Conservation (phyloP, 2,113 vertebrate species). For the Uropsilus gracilis region DNA sequence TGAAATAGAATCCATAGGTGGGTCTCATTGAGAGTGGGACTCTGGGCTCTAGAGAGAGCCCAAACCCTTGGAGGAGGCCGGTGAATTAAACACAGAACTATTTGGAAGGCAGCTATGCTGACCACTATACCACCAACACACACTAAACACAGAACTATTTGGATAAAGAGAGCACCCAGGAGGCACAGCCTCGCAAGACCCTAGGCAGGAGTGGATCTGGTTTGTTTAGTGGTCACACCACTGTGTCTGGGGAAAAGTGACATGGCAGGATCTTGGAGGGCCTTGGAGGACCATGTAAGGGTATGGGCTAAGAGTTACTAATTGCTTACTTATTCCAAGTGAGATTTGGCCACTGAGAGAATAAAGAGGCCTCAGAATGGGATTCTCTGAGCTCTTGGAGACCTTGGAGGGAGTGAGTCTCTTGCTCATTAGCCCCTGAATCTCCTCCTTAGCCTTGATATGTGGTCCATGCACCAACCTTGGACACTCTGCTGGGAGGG, state of each 20-base stretch:
- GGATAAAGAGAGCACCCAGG: background rate
- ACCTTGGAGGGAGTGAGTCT: background rate
- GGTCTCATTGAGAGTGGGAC: background rate
- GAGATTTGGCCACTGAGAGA: background rate
- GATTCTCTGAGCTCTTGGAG: background rate
- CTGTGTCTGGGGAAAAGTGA: background rate
- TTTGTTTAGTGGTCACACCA: background rate
- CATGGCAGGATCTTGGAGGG: fast-evolving
- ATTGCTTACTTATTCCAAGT: background rate
- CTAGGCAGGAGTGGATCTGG: background rate
- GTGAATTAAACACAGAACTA: background rate
- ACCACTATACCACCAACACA: too few species aligned
- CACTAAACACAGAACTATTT: background rate
- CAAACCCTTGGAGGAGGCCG: background rate
- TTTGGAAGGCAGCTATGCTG: too few species aligned
- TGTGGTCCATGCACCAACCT: background rate
- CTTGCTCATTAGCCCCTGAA: background rate
- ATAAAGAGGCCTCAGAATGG: background rate
- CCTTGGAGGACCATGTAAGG: background rate
- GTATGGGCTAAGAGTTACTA: background rate
- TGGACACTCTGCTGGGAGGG: background rate
- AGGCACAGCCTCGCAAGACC: background rate
- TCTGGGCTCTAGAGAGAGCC: too few species aligned
- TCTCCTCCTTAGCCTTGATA: background rate
- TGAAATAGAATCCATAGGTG: background rate